Base-by-base conservation (phyloP, 2,113 vertebrate species). In the Myotis yumanensis region DNA sequence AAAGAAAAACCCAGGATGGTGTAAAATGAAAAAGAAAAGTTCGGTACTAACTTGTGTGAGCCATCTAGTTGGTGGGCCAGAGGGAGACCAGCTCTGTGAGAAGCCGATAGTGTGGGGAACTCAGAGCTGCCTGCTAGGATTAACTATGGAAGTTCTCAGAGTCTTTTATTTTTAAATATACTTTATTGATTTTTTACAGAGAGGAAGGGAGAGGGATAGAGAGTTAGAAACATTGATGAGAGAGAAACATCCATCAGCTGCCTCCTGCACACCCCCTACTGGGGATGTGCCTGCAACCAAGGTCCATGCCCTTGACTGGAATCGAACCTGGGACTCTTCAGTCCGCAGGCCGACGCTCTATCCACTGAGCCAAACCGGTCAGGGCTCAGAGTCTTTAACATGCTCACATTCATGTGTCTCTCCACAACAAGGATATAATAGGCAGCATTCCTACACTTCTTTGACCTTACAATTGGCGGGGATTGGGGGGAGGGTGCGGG, bases 61-160 rank as follows among this genome's bases (percentile, higher is more conserved):
- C 73, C 75, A 37, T 46, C 37, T 59, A 22, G 73, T 11, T 57
- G 20, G 82, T 64, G 57, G 79, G 73, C 8, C 23, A 23, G 73
- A 94, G 73, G 46, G 75, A 90, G 35, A 37, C 75, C 30, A 82
- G 20, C 30, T 86, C 59, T 51, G 48, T 35, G 73, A 91, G 40
- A 93, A 12, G 48, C 68, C 22, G 40, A 40, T 0, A 37, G 68
- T 59, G 22, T 22, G 83, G 30, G 73, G 73, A 86, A 86, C 25
- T 59, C 57, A 73, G 69, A 90, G 40, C 37, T 23, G 28, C 40
- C 46, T 30, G 40, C 54, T 52, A 43, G 54, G 43, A 12, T 77
- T 23, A 68, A 82, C n/a, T 72, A 46, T 23, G 69, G 84, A 86
- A 73, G 84, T 90, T 95, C 59, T 93, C 87, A 80, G 73, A 83